Evolutionary conservation across 2,888 invertebrate species (phyloP).

Genomic region (Chironomus tentans): DNA sequence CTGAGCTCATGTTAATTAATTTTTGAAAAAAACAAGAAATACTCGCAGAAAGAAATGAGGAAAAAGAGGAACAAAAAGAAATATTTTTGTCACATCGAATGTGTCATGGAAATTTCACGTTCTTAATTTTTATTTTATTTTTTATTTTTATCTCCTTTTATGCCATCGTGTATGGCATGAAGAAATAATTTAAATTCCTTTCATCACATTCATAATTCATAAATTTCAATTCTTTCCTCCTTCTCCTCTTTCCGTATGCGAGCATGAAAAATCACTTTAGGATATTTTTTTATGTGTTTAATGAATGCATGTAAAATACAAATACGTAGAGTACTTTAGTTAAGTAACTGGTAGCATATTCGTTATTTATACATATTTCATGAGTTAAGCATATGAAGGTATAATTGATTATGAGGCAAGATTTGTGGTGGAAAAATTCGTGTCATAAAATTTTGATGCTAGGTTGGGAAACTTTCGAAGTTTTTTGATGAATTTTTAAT

Average conservation of each 20-base stretch:
- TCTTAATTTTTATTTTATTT: background rate
- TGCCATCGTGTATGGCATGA: background rate
- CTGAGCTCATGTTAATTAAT: background rate
- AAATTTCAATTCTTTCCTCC: background rate
- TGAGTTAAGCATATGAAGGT: too few species aligned
- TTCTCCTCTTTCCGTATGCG: background rate
- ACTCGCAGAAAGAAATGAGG: background rate
- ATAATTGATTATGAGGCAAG: too few species aligned
- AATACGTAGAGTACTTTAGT: too few species aligned
- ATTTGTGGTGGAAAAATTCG: too few species aligned
- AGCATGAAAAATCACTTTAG: conserved; percentile 5
- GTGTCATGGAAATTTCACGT: background rate
- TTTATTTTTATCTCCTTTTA: background rate
- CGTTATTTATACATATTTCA: too few species aligned
- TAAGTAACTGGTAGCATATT: too few species aligned
- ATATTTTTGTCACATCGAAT: background rate
- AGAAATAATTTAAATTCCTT: background rate
- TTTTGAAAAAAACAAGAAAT: background rate
- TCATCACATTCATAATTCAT: conserved; percentile 4
- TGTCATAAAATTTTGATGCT: too few species aligned
- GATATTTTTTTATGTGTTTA: background rate
- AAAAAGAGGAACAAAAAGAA: background rate
- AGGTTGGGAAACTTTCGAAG: too few species aligned
- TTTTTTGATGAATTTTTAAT: too few species aligned
- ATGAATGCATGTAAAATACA: background rate